phyloP scores from a whole-genome alignment of 2,888 invertebrate species.

The Caenorhabditis sulstoni region DNA sequence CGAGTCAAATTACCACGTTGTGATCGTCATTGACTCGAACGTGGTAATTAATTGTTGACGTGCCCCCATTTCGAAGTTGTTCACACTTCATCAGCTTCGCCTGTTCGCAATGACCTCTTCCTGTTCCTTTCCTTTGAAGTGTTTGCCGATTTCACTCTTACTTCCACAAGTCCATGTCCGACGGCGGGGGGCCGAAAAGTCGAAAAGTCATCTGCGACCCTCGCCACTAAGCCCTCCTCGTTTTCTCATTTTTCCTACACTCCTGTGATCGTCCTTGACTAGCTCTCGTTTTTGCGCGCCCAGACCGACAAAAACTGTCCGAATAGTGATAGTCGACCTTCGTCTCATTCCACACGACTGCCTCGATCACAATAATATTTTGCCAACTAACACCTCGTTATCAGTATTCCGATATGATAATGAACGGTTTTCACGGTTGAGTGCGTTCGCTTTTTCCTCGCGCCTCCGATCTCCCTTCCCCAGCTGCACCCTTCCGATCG shows the following conservation, averaged over 20 bases:
- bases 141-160: neutral
- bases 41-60: too few species aligned
- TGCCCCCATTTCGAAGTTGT: too few species aligned
- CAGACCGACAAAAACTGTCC: conserved; percentile 31
- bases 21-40: too few species aligned
- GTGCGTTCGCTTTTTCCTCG: neutral
- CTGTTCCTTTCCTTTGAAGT: conserved; percentile 9
- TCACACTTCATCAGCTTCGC: too few species aligned
- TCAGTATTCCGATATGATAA: conserved; percentile 24
- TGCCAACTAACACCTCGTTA: conserved; percentile 46
- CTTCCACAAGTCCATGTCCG: neutral
- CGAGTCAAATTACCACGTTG: too few species aligned
- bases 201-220: conserved; percentile 21
- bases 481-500: too few species aligned
- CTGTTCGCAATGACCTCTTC: neutral
- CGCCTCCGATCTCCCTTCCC: too few species aligned
- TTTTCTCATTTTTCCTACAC: neutral
- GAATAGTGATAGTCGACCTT: conserved; percentile 31
- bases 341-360: conserved; percentile 15
- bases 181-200: neutral
- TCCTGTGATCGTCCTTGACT: conserved; percentile 42
- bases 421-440: neutral
- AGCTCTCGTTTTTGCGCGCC: conserved; percentile 20
- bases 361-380: conserved; percentile 54
- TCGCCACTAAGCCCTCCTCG: conserved; percentile 8